Evolutionary conservation across 37 sponge, comb jelly and placozoan genomes (phyloP), one percentile per base, ranked within the genome.

Genomic region (Mnemiopsis leidyi): DNA sequence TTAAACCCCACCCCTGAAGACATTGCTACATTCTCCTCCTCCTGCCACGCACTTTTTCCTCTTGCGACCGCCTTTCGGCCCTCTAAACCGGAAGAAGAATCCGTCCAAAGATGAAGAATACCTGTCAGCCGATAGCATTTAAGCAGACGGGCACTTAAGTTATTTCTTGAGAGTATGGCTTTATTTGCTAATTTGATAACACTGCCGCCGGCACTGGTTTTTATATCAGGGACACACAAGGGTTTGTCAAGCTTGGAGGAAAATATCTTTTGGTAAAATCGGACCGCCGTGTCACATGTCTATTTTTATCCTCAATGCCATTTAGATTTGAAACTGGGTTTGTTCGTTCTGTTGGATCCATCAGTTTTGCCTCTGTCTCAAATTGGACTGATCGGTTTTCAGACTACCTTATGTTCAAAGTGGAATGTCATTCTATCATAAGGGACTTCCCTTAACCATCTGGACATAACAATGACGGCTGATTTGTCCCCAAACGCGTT

Each of bases 21-120:
- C 25, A 38, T 94, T n/a, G 69, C 79, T 0, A 32, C 76, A 35
- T 94, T 82, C 93, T 92, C 93, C 32, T 36, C 68, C 21, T 77
- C 76, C 25, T 97, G 97, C 92, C 88, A 68, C 26, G 31, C 38
- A 29, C 93, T 95, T 9, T 98, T 94, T 69, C 97, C 97, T 23
- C 82, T 97, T 36, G 96, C 98, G 26, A 93, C 96, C 28, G 95
- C 94, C 21, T 96, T 97, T 73, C 95, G 67, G 26, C 93, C 95
- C 30, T n/a, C 34, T 32, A n/a, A 71, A 28, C 7, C 30, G 21
- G 75, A 71, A 18, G 30, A 71, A 18, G 30, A 71, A 71, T 7
- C 25, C n/a, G 30, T 71, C 75, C 25, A 5, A 18, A 71, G 75
- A 71, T 71, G 75, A 71, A 71, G 30, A 71, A 71, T 28, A 25